Evolutionary conservation across 2,888 invertebrate species (phyloP), one percentile per base, ranked within the genome.

Genomic region (Leucophenga maculata): DNA sequence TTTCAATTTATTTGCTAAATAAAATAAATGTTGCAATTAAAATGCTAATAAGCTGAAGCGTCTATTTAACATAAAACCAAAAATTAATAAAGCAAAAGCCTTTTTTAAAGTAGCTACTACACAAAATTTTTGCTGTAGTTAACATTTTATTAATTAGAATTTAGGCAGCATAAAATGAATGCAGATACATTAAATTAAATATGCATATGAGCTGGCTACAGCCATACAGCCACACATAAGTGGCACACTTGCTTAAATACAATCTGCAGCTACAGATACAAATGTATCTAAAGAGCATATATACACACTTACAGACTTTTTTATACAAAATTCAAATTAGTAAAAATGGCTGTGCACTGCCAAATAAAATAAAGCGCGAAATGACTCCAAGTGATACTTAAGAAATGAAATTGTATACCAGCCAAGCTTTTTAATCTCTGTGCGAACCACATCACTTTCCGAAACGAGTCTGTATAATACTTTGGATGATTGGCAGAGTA

Each of bases 61-160:
- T 26, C 26, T 26, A 26, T 26, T 26, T 26, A 26, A 26, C 26
- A 26, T 26, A 26, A 26, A 2, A 26, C 26, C 2, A 2, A 26
- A 26, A 26, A 26, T 26, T 26, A 26, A 26, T 26, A 26, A 26
- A 26, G 16, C 16, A n/a, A 11, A n/a, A n/a, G n/a, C n/a, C n/a
- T n/a, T n/a, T 50, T 50, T 50, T 50, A 11, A 11, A n/a, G 46
- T 3, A 13, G 6, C n/a, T 46, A 4, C 13, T 46, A 46, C 13
- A 46, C 13, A 46, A 46, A 46, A 16, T 66, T 67, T 73, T 64
- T 69, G 80, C 69, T 68, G 65, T 70, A 73, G 79, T 74, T 80
- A 82, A 75, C 80, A 76, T 80, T 76, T 68, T 72, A 73, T 74
- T 82, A 82, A 82, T 80, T 78, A 67, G 80, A 79, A 76, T 74